Conservation (phyloP, 2,113 vertebrate genomes). For the Microtus oregoni region DNA sequence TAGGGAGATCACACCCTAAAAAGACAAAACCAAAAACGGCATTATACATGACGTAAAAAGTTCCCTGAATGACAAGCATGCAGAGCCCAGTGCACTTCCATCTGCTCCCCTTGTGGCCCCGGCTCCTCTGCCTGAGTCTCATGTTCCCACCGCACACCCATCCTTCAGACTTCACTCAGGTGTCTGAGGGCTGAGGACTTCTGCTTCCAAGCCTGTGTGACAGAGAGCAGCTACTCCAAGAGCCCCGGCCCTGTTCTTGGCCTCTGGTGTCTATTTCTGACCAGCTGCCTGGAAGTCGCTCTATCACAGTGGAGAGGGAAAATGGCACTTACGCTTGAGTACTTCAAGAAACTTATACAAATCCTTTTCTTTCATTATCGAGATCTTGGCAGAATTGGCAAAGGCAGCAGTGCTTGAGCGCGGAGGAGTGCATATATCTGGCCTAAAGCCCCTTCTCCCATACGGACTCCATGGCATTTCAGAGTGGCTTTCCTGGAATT, state of each 20-base stretch:
- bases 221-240: not conserved
- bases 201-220: constrained; percentile 30
- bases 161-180: not conserved
- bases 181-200: not conserved
- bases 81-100: not conserved
- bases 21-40: constrained; percentile 31
- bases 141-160: not conserved
- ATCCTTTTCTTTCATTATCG: constrained; percentile 71
- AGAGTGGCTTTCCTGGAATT: constrained; percentile 63
- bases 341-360: constrained; percentile 56
- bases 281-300: not conserved
- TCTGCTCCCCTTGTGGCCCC: not conserved
- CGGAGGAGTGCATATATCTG: not conserved
- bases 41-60: not conserved
- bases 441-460: constrained; percentile 32
- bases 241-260: not conserved
- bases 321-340: constrained; percentile 74
- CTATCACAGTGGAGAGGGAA: not conserved
- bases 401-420: constrained; percentile 62
- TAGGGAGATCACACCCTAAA: constrained; percentile 57
- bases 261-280: constrained; percentile 35
- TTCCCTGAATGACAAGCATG: not conserved
- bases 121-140: not conserved
- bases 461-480: constrained; percentile 23
- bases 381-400: constrained; percentile 48